Evolutionary conservation across 2,113 vertebrate species (phyloP), one percentile per base, ranked within the genome.

Genomic region (Cariama cristata): DNA sequence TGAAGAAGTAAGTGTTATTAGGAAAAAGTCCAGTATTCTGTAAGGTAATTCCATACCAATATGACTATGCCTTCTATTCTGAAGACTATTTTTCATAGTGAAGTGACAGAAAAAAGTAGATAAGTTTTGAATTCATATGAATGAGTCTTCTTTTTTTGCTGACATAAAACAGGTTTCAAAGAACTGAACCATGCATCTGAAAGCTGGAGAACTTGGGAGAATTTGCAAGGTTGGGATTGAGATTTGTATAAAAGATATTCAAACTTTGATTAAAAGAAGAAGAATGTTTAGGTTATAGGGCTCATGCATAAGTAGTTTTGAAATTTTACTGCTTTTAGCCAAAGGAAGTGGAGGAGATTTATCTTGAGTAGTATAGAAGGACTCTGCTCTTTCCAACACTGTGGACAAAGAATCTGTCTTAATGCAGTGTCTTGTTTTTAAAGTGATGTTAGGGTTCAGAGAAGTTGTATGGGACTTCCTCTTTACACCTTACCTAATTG

Each of bases 1-100:
- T 23, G 45, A 74, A 28, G 81, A 96, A 60, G 98, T 98, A 98
- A 98, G 98, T 96, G 40, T 47, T 38, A 14, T 1, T 62, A 21
- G 14, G 50, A 20, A 79, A n/a, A 83, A 79, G 6, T 38, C 6
- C 42, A 30, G 13, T 52, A 10, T 76, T 80, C 58, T 80, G 5
- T 75, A 40, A 62, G 28, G 28, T 47, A 55, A n/a, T 85, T 20
- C 24, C 19, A 2, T 56, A 12, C 38, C 9, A 8, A 3, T 75
- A 5, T 53, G 55, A 53, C 3, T 56, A 0, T 68, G 58, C 4
- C 30, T 83, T 62, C 77, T 67, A 38, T 68, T 77, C 38, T 72
- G 30, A 72, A 81, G 35, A 27, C 23, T 62, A 1, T 19, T 47
- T 73, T 76, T 76, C 7, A 0, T 63, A 62, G 26, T 17, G 33